Conservation (phyloP, 2,113 vertebrate species). For the Genyomyrus donnyi region DNA sequence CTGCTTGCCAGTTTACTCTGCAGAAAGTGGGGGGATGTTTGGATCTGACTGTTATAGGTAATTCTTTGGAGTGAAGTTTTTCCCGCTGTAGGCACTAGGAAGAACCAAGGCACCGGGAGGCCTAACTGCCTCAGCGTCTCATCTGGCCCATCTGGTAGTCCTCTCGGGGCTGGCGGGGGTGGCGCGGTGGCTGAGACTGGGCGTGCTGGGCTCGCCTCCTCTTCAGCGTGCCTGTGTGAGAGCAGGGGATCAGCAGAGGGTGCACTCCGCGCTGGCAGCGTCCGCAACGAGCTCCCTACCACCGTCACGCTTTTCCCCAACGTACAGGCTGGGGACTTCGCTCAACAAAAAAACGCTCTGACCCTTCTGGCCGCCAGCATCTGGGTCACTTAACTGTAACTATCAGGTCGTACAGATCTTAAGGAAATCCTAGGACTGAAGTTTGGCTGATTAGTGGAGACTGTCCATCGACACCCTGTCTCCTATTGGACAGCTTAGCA, state of each 20-base stretch:
- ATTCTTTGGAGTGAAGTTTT: constrained; percentile 94
- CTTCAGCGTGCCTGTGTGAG: constrained; percentile 78
- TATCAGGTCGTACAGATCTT: not conserved
- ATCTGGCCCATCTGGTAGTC: constrained; percentile 87
- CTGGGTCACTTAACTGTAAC: too few relatives aligned
- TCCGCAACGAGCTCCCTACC: not conserved
- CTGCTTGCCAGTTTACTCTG: not conserved
- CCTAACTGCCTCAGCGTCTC: constrained; percentile 69
- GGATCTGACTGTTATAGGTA: constrained; percentile 70
- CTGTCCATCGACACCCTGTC: not conserved
- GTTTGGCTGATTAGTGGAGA: not conserved
- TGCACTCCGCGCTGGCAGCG: not conserved
- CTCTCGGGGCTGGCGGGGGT: constrained; percentile 66
- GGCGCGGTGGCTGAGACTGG: constrained; percentile 51
- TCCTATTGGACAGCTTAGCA: not conserved
- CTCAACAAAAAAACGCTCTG: not conserved
- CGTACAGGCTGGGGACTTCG: not conserved
- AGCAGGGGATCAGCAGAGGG: not conserved
- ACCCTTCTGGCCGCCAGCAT: not conserved
- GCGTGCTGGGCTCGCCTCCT: constrained; percentile 73
- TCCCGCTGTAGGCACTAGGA: constrained; percentile 93
- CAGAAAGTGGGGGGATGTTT: constrained; percentile 48
- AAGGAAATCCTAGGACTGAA: not conserved
- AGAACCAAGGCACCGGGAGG: constrained; percentile 80
- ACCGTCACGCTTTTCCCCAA: not conserved